Base-by-base conservation (phyloP, 2,797 vertebrate species). In the Chromobotia macracanthus region DNA sequence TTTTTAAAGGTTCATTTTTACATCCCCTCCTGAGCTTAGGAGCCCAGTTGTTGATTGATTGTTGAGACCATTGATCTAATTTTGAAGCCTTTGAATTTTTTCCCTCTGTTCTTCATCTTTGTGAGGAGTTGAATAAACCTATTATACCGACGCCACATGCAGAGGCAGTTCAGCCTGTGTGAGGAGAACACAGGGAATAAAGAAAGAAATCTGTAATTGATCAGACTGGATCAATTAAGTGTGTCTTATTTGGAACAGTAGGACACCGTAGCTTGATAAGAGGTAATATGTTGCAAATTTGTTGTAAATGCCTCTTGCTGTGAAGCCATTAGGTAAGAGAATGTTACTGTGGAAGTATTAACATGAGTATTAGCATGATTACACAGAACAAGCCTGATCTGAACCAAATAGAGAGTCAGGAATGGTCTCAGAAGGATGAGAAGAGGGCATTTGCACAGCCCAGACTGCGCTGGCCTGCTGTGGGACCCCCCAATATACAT, bases 251-350 rank as follows among this genome's bases (percentile, higher is more conserved):
- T 95, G 95, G 92, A 95, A 94, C 94, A 93, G 95, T 95, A 95
- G 95, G 95, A 95, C 93, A 94, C 94, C 89, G 91, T 96, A 96
- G 97, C 95, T 96, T 94, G 95, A 96, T 97, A 95, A 96, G 94
- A 93, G 91, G 92, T 94, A 96, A 97, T 95, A 95, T 92, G 94
- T n/a, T n/a, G n/a, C n/a, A n/a, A n/a, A n/a, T n/a, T n/a, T n/a
- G 95, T 97, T 96, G 94, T 94, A 96, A 95, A 94, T 90, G 91
- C 91, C 92, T 93, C 95, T 94, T 79, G 90, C 95, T 95, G 96
- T 92, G 95, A 80, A 25, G 91, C 92, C 92, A 93, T 95, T 95
- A 95, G 94, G 92, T 90, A 93, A 87, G 89, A 90, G 89, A 92
- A 89, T 85, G 91, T 90, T 92, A 87, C 90, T 80, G 86, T 86